phyloP scores from a whole-genome alignment of 2,888 invertebrate genomes.

The Cephus nigrinus region DNA sequence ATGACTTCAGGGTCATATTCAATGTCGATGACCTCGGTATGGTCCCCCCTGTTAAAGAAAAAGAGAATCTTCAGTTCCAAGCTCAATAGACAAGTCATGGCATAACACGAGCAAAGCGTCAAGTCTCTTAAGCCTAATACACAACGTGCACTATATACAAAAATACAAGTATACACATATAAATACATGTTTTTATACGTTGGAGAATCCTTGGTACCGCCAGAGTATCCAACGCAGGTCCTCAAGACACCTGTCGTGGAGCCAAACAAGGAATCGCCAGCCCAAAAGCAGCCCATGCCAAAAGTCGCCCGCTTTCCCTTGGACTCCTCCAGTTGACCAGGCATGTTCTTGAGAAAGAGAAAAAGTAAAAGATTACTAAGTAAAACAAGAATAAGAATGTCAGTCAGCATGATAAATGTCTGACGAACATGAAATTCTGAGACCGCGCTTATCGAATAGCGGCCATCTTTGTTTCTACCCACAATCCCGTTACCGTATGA shows the following conservation, averaged over 20 bases:
- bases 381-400: not conserved
- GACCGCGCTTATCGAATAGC: not conserved
- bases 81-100: not conserved
- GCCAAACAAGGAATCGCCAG: conserved; percentile 87
- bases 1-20: conserved; percentile 87
- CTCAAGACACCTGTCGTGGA: conserved; percentile 78
- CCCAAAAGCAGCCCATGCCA: conserved; percentile 96
- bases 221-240: conserved; percentile 94
- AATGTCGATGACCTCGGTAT: conserved; percentile 93
- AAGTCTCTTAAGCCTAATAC: not conserved
- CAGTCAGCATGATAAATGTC: not conserved
- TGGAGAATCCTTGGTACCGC: conserved; percentile 84
- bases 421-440: not conserved
- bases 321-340: conserved; percentile 73
- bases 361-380: not conserved
- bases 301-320: conserved; percentile 83
- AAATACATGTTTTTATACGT: conserved; percentile 84
- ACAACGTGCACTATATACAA: not conserved
- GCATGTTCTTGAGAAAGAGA: conserved; percentile 45
- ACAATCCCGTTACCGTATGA: not conserved
- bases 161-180: not conserved
- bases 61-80: conserved; percentile 1
- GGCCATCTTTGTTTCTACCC: not conserved
- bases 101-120: not conserved
- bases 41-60: conserved; percentile 80